These are phyloP conservation scores for Nineta flava DNA, from an alignment of 2,888 invertebrate species.

Conservation along the genomic window DNA sequence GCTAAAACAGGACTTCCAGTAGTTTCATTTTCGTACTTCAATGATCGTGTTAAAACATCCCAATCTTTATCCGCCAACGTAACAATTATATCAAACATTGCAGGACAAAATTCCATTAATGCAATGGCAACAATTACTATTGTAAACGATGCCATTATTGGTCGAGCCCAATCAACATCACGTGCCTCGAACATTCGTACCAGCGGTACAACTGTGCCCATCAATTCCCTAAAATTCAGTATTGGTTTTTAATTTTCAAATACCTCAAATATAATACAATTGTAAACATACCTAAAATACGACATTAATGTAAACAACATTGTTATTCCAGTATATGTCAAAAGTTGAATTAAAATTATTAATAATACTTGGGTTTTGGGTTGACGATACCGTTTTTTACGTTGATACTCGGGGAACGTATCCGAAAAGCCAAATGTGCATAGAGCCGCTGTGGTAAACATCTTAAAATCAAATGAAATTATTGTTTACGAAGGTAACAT, in stretches of 20 bases:
- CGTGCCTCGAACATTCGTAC: slow-evolving; percentile 41
- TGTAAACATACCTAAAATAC: slow-evolving; percentile 23
- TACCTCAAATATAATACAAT: not conserved
- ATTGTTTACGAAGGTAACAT: no score
- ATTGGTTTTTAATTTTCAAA: slow-evolving; percentile 6
- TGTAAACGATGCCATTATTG: slow-evolving; percentile 39
- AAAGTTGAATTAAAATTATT: slow-evolving; percentile 20
- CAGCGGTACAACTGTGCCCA: slow-evolving; percentile 40
- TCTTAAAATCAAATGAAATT: slow-evolving; percentile 18
- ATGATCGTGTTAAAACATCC: slow-evolving; percentile 41
- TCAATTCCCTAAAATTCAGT: slow-evolving; percentile 29
- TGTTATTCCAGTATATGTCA: slow-evolving; percentile 23
- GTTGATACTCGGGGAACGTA: slow-evolving; percentile 19
- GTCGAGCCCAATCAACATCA: slow-evolving; percentile 42
- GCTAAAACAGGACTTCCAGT: slow-evolving; percentile 46
- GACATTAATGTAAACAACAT: slow-evolving; percentile 29
- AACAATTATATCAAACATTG: slow-evolving; percentile 36
- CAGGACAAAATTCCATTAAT: slow-evolving; percentile 42
- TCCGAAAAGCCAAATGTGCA: slow-evolving; percentile 28
- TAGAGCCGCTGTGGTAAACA: slow-evolving; percentile 26
- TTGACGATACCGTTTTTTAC: slow-evolving; percentile 17
- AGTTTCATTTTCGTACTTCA: slow-evolving; percentile 40
- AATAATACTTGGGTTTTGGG: slow-evolving; percentile 22
- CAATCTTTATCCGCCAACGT: slow-evolving; percentile 42
- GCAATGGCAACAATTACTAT: slow-evolving; percentile 42